Conservation (phyloP, 2,888 invertebrate species). For the Tenthredo mesomela region DNA sequence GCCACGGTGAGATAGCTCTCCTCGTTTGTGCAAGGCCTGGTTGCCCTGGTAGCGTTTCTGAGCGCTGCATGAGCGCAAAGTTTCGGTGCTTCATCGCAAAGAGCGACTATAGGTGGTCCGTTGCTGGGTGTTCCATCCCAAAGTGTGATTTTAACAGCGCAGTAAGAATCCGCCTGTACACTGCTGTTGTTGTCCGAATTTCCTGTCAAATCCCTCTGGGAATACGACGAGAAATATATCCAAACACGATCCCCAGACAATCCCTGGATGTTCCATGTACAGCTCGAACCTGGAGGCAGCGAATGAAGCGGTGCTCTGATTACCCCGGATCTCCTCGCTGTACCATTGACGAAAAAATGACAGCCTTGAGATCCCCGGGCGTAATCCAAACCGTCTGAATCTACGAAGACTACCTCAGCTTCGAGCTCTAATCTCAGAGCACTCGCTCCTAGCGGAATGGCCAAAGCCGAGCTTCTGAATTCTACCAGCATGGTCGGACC, state of each 20-base stretch:
- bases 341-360: constrained; percentile 77
- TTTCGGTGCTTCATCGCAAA: constrained; percentile 84
- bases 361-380: constrained; percentile 81
- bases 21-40: constrained; percentile 88
- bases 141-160: constrained; percentile 71
- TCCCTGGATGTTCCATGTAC: constrained; percentile 92
- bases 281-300: constrained; percentile 91
- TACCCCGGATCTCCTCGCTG: constrained; percentile 85
- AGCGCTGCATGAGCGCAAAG: constrained; percentile 91
- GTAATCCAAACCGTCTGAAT: constrained; percentile 92
- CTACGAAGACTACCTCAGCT: constrained; percentile 93
- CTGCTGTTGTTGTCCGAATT: constrained; percentile 73
- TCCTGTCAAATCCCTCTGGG: constrained; percentile 86
- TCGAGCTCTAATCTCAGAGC: constrained; percentile 91
- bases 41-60: constrained; percentile 86
- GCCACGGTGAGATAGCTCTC: constrained; percentile 88
- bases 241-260: constrained; percentile 89
- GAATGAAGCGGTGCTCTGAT: constrained; percentile 91
- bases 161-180: constrained; percentile 60
- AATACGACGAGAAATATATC: constrained; percentile 93
- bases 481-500: constrained; percentile 93
- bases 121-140: constrained; percentile 73
- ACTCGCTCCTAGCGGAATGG: constrained; percentile 87
- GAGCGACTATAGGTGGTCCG: constrained; percentile 69
- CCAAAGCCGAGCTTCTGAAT: constrained; percentile 91